These are phyloP conservation scores for Rallus crepitans DNA, from an alignment of 2,797 vertebrate species.

Conservation along the genomic window DNA sequence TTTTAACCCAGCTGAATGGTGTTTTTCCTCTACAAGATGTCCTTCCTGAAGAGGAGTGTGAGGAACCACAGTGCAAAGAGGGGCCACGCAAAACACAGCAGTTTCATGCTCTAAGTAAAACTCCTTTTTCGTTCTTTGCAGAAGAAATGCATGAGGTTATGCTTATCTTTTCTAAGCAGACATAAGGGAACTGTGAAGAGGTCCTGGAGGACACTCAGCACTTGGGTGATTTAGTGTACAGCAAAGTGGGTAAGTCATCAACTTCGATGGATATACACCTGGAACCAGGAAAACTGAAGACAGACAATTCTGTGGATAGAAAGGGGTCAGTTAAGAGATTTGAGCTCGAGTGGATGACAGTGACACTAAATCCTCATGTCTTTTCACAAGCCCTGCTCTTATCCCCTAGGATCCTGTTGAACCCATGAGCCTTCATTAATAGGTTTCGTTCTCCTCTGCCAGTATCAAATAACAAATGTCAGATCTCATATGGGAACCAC, in stretches of 20 bases:
- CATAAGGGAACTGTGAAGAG: neutral
- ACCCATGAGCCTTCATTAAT: conserved; percentile 54
- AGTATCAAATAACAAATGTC: conserved; percentile 63
- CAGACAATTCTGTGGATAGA: conserved; percentile 21
- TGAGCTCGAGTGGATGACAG: conserved; percentile 29
- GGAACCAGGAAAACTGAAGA: conserved; percentile 41
- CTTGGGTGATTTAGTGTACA: conserved; percentile 55
- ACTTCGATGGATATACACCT: conserved; percentile 40
- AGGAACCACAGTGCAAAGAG: neutral
- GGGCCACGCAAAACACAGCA: neutral
- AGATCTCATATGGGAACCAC: conserved; percentile 54
- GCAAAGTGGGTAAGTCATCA: conserved; percentile 47
- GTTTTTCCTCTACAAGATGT: neutral
- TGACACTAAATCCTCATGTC: conserved; percentile 71
- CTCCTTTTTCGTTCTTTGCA: neutral
- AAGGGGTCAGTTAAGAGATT: conserved; percentile 34
- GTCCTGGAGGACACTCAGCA: conserved; percentile 40
- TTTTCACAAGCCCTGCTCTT: conserved; percentile 44
- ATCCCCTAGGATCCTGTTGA: conserved; percentile 52
- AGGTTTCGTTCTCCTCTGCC: conserved; percentile 54
- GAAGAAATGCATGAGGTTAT: conserved; percentile 8
- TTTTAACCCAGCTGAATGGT: neutral
- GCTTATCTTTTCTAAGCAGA: conserved; percentile 7
- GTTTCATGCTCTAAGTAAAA: neutral
- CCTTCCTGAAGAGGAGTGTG: neutral